Evolutionary conservation across 2,888 invertebrate genomes (phyloP).

Genomic region (Philhelius pedissequus): DNA sequence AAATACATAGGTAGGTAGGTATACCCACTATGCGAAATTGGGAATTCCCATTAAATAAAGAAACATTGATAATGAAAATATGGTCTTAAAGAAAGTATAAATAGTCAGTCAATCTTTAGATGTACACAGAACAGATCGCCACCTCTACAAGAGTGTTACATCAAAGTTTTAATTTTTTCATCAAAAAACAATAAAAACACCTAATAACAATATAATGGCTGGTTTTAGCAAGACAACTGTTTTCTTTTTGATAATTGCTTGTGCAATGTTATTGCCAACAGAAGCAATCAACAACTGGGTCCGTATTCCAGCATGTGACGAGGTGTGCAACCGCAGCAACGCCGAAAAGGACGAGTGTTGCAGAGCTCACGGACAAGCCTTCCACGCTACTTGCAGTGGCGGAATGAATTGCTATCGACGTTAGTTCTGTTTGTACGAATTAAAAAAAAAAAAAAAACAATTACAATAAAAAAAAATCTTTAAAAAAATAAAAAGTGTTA

Average conservation of each 20-base stretch:
- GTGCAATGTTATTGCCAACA: neutral
- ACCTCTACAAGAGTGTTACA: neutral
- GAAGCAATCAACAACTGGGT: slow-evolving; percentile 10
- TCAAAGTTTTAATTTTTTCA: neutral
- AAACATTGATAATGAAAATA: too few species aligned
- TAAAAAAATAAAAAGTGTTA: too few species aligned
- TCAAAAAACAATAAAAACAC: neutral
- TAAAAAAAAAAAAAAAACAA: neutral
- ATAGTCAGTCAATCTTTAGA: neutral
- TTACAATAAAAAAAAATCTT: neutral
- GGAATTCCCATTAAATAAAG: neutral
- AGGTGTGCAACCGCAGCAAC: neutral
- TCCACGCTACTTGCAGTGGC: neutral
- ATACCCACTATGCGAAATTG: neutral
- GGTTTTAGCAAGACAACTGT: neutral
- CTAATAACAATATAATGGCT: too few species aligned
- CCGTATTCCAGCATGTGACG: neutral
- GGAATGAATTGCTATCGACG: slow-evolving; percentile 6
- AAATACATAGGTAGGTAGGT: too few species aligned
- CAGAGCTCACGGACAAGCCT: neutral
- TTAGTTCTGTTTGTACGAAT: neutral
- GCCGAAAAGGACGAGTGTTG: neutral
- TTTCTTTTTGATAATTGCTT: neutral
- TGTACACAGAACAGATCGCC: neutral
- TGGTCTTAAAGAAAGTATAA: neutral